Percentiles rank a stretch among this genome's conserved stretches.
Evolutionary conservation across 2,113 vertebrate genomes (phyloP).

Genomic region (Pristiophorus japonicus): DNA sequence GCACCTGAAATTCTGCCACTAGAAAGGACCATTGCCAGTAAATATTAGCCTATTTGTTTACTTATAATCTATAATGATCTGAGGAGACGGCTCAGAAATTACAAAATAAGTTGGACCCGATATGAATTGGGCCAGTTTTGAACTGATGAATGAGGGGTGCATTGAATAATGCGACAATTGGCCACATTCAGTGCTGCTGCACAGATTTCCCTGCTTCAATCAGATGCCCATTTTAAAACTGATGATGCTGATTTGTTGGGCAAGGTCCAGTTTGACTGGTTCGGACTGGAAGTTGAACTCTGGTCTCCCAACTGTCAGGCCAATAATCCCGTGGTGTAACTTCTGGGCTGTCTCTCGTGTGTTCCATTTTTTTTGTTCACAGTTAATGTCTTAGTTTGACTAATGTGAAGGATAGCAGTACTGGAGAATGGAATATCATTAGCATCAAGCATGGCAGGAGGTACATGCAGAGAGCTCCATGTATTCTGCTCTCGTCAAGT

Average conservation of each 20-base stretch:
- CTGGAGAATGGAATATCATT: not conserved
- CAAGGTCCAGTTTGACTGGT: not conserved
- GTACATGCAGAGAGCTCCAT: not conserved
- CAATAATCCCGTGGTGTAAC: not conserved
- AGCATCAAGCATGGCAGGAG: not conserved
- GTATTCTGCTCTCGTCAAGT: not conserved
- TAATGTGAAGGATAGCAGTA: not conserved
- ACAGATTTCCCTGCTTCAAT: not conserved
- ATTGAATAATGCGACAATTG: not conserved
- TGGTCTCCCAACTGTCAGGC: not conserved
- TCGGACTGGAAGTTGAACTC: not conserved
- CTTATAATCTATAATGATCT: no score
- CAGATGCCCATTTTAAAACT: not conserved
- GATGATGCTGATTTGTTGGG: not conserved
- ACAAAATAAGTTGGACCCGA: not conserved
- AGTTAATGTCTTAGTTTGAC: not conserved
- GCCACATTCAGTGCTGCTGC: not conserved
- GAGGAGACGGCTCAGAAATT: no score
- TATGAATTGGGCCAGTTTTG: not conserved
- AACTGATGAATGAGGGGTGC: not conserved
- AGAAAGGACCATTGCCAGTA: not conserved
- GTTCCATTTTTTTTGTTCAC: not conserved
- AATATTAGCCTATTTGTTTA: no score
- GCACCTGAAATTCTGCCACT: not conserved
- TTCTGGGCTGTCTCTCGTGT: not conserved